phyloP scores from a whole-genome alignment of 2,888 invertebrate genomes.

The Noctua fimbriata region DNA sequence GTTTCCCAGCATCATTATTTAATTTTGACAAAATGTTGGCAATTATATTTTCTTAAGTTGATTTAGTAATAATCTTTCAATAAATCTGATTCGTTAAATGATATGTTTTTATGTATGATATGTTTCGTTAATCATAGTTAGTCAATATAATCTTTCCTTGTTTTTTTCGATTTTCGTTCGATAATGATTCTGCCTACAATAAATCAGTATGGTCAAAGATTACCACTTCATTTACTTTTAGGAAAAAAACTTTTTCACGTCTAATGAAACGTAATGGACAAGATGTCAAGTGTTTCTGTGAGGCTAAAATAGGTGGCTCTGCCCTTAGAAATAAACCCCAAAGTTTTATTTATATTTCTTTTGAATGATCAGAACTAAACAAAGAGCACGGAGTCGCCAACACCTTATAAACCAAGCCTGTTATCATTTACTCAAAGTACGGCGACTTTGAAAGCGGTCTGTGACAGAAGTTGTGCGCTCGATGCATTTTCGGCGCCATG shows the following conservation, averaged over 20 bases:
- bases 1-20: not conserved
- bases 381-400: not conserved
- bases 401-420: not conserved
- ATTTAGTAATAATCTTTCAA: no score
- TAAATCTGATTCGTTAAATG: no score
- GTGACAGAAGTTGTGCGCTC: not conserved
- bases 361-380: not conserved
- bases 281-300: constrained; percentile 27
- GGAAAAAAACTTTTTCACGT: not conserved
- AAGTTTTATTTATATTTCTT: not conserved
- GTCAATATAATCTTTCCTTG: not conserved
- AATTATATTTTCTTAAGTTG: no score
- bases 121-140: no score
- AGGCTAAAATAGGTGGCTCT: constrained; percentile 20
- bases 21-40: not conserved
- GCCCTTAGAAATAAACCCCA: not conserved
- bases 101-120: no score
- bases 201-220: not conserved
- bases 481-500: not conserved
- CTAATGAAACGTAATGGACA: constrained; percentile 29
- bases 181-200: not conserved
- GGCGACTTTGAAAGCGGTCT: not conserved
- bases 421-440: not conserved
- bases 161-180: not conserved
- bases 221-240: not conserved